Evolutionary conservation across 1,140 invertebrate species (phyloP).

Genomic region (Drosophila chauvacae): DNA sequence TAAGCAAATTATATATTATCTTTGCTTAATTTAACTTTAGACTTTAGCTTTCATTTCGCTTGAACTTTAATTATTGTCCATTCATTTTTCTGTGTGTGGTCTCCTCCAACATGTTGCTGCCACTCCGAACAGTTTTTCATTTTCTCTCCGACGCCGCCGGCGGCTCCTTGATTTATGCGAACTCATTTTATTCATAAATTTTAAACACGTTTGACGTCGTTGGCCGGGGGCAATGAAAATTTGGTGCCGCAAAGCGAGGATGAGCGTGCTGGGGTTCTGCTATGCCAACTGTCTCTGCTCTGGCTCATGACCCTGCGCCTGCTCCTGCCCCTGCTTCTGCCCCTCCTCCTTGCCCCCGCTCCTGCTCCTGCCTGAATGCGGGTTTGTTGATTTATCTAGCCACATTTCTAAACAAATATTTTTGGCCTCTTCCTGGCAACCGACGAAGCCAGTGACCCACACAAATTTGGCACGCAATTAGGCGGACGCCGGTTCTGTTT

Average conservation of each 20-base stretch:
- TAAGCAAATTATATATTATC: background rate
- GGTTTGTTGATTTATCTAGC: constrained; percentile 69
- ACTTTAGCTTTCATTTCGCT: background rate
- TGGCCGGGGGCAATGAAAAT: constrained; percentile 18
- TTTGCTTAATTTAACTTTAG: background rate
- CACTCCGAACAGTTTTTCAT: constrained; percentile 56
- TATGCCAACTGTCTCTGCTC: constrained; percentile 25
- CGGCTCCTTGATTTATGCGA: constrained; percentile 67
- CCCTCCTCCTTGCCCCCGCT: background rate
- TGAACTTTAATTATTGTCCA: constrained; percentile 1
- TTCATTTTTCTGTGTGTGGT: constrained; percentile 20
- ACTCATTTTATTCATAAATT: constrained; percentile 83
- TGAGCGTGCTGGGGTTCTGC: background rate
- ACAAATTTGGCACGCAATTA: constrained; percentile 80
- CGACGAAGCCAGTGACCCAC: constrained; percentile 49
- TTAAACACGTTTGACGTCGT: constrained; percentile 64
- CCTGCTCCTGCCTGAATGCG: constrained; percentile 1
- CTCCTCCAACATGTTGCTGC: constrained; percentile 31
- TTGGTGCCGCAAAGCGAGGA: constrained; percentile 8
- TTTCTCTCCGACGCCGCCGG: constrained; percentile 41
- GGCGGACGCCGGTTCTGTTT: constrained; percentile 17
- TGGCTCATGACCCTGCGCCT: background rate
- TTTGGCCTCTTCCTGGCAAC: constrained; percentile 33
- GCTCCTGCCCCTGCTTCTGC: background rate
- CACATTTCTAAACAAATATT: constrained; percentile 76